Evolutionary conservation across 30 jellyfish, hydroid and myxozoan species (phyloP), one percentile per base, ranked within the genome.

Genomic region (Pelagia noctiluca): DNA sequence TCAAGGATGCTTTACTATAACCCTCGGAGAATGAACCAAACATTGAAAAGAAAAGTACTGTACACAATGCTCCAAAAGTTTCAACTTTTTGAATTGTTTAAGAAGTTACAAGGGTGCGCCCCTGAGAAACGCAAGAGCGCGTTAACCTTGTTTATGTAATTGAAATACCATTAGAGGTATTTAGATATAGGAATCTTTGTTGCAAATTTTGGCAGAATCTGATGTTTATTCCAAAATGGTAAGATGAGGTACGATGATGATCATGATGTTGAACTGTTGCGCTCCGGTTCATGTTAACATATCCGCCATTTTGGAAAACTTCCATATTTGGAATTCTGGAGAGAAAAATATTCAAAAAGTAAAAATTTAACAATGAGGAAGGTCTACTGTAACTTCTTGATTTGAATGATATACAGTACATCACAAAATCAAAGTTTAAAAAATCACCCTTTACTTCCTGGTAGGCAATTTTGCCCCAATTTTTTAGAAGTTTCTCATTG

Each of bases 251-350:
- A n/a, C n/a, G n/a, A n/a, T n/a, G n/a, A n/a, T n/a, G n/a, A n/a
- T n/a, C n/a, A n/a, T n/a, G n/a, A n/a, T n/a, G n/a, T n/a, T n/a
- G n/a, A n/a, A n/a, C n/a, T n/a, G n/a, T n/a, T n/a, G n/a, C n/a
- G n/a, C n/a, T n/a, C n/a, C n/a, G n/a, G n/a, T n/a, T n/a, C n/a
- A n/a, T n/a, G n/a, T n/a, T n/a, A n/a, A n/a, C 12, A 42, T 42
- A 42, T 42, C 57, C 57, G 16, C 57, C 57, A 42, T 42, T 61
- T 61, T 61, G 30, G 34, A 19, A 61, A 61, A 61, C 13, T 31
- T n/a, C 36, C 74, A 26, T 21, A 21, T 61, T 61, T 61, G 74
- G 74, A 61, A 61, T 61, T 61, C 74, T 61, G 74, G 74, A 61
- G 74, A 12, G 26, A 61, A 61, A 61, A 61, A 61, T 35, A 61